These are phyloP conservation scores for Chaetodon trifasciatus DNA, from an alignment of 2,797 vertebrate species.

Conservation along the genomic window DNA sequence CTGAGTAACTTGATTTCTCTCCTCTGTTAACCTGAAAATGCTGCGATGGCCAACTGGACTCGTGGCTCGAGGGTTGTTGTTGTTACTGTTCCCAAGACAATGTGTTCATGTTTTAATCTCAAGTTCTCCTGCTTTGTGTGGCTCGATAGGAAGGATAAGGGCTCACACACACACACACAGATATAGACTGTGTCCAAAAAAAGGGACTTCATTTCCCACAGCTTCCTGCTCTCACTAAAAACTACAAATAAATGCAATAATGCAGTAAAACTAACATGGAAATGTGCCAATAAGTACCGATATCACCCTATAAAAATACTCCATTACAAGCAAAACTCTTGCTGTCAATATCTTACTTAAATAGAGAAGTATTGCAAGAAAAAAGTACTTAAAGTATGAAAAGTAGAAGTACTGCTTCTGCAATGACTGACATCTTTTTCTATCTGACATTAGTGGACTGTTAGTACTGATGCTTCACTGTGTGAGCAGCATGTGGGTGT, in stretches of 20 bases:
- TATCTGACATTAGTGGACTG: no score
- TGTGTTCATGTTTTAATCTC: constrained; percentile 56
- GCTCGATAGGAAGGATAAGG: constrained; percentile 5
- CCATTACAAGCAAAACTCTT: no score
- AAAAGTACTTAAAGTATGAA: no score
- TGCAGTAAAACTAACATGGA: neutral
- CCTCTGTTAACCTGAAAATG: constrained; percentile 79
- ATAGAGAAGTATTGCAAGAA: no score
- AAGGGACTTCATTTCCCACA: constrained; percentile 13
- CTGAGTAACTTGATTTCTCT: constrained; percentile 79
- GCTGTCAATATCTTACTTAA: no score
- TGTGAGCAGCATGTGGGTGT: no score
- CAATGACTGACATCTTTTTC: no score
- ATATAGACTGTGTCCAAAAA: constrained; percentile 5
- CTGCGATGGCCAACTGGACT: constrained; percentile 70
- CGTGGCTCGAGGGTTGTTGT: constrained; percentile 47
- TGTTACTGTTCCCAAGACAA: constrained; percentile 72
- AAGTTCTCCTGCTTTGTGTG: constrained; percentile 36
- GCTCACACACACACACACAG: neutral
- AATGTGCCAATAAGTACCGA: neutral
- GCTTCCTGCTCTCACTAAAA: constrained; percentile 15
- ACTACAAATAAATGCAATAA: constrained; percentile 8
- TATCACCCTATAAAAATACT: no score
- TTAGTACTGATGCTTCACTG: no score
- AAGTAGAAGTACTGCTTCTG: no score